Conservation (phyloP, 2,113 vertebrate genomes). For the Gymnarchus niloticus region DNA sequence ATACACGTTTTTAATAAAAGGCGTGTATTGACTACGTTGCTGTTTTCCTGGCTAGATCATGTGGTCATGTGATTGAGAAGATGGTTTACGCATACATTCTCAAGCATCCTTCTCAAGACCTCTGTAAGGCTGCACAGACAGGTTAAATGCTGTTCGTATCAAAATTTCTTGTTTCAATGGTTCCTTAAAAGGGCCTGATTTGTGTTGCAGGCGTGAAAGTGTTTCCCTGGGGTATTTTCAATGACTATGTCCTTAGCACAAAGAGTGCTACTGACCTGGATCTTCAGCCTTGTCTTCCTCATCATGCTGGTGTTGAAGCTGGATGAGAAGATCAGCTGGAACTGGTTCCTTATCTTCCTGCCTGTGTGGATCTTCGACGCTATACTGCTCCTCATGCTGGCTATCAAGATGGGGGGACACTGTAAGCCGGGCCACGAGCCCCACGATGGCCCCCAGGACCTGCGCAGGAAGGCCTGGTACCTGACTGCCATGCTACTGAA, state of each 20-base stretch:
- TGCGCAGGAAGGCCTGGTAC: constrained; percentile 86
- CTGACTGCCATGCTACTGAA: constrained; percentile 84
- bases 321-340: constrained; percentile 91
- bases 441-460: constrained; percentile 76
- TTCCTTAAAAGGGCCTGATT: not conserved
- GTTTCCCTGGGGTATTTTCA: constrained; percentile 59
- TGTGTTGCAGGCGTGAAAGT: constrained; percentile 21
- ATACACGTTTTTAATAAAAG: not conserved
- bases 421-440: constrained; percentile 86
- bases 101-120: too few relatives aligned
- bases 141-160: not conserved
- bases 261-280: constrained; percentile 89
- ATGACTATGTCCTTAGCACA: constrained; percentile 96
- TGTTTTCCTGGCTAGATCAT: too few relatives aligned
- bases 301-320: constrained; percentile 90
- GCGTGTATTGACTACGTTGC: too few relatives aligned
- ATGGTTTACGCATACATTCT: too few relatives aligned
- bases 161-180: not conserved
- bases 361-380: constrained; percentile 92
- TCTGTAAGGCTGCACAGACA: too few relatives aligned
- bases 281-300: constrained; percentile 86
- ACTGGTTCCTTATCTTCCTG: constrained; percentile 93
- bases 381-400: constrained; percentile 84
- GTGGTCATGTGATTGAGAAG: too few relatives aligned
- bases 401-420: constrained; percentile 84